These are phyloP conservation scores for Pluvianellus socialis DNA, from an alignment of 2,113 vertebrate genomes.

Conservation along the genomic window DNA sequence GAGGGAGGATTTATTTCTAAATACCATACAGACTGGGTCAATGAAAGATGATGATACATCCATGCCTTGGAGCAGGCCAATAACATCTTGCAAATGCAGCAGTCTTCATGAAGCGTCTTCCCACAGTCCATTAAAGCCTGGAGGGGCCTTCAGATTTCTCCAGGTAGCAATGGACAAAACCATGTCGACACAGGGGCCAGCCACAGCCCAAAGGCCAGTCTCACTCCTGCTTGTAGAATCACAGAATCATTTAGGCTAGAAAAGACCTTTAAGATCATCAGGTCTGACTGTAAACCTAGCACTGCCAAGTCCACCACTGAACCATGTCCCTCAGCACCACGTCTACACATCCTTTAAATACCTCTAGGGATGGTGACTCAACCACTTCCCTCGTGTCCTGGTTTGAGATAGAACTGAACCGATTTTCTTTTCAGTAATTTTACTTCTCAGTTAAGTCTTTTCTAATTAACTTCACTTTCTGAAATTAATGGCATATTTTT, in stretches of 20 bases:
- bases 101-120: neutral
- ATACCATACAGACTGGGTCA: neutral
- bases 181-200: neutral
- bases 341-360: neutral
- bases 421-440: neutral
- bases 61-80: neutral
- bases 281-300: neutral
- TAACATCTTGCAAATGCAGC: neutral
- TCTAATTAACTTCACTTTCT: neutral
- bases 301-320: neutral
- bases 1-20: neutral
- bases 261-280: neutral
- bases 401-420: neutral
- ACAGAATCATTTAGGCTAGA: neutral
- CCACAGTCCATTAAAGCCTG: neutral
- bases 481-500: neutral
- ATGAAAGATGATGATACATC: neutral
- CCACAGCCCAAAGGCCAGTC: neutral
- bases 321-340: rapidly evolving
- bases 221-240: rapidly evolving
- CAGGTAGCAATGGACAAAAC: neutral
- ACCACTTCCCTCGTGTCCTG: neutral
- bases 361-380: neutral
- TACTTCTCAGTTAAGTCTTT: neutral
- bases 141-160: neutral